Base-by-base conservation (phyloP, 2,888 invertebrate genomes). In the Epinotia brunnichana region DNA sequence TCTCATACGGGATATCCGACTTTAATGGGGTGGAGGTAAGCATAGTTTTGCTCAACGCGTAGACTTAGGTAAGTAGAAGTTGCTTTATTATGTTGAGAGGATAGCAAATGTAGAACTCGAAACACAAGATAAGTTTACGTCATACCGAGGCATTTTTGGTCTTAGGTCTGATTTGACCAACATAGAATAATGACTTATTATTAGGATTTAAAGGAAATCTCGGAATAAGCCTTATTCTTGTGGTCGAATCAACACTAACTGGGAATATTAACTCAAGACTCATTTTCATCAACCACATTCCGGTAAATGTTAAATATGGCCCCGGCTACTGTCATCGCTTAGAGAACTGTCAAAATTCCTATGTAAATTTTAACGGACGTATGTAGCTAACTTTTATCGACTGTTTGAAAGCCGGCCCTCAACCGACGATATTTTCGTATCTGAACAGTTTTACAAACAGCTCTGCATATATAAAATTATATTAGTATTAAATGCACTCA, bases 401-500 rank as follows among this genome's bases (percentile, higher is more conserved):
- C 3, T 0, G 29, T 24, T 7, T 29, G 29, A 29, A 7, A 29
- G 7, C 7, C 29, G 29, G 29, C 29, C 29, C 29, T 29, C 7
- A 29, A 29, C 7, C 29, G 7, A 29, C 35, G 35, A 35, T 48
- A 48, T 69, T n/a, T 39, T 17, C 24, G 54, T 62, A 19, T 62
- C 19, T 56, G 17, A 39, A 69, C 73, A 73, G 68, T 73, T 63
- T 68, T 41, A 51, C 69, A 57, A 15, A 59, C 41, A 54, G 44
- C 13, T 24, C 19, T 60, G 64, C 70, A 41, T 73, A 48, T 74
- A 74, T 68, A 57, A 74, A 71, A 71, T 81, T 80, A 82, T 82
- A 83, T 81, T 85, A 85, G 85, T 81, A 81, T 79, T 76, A 81
- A 84, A 85, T 85, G 89, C 91, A 90, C 90, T 89, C 89, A 90